Evolutionary conservation across 2,888 invertebrate genomes (phyloP), one percentile per base, ranked within the genome.

Genomic region (Nezara viridula): DNA sequence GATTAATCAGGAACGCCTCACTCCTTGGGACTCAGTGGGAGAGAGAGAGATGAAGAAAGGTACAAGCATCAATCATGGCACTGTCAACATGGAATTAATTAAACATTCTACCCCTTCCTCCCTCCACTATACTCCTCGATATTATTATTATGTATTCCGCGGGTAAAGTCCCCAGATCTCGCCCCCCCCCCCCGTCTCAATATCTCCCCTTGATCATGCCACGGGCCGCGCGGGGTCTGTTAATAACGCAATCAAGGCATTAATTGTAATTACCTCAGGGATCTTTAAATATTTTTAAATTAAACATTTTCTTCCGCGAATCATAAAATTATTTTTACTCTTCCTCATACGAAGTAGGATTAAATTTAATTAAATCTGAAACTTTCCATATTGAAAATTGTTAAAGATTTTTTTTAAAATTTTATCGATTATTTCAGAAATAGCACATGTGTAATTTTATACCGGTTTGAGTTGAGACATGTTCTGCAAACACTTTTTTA

Each of bases 1-100:
- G 90, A 90, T 90, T 90, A 90, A 90, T 90, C 90, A 90, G 89
- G 60, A 88, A 86, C 27, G 88, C 88, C 50, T 52, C 86, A 85
- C 86, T 90, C 81, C 85, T 60, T 86, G 88, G 24, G 85, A 89
- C 55, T 55, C 87, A 47, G 86, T 27, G 49, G 19, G 86, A 86
- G 86, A 87, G 88, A 88, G 86, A 86, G 86, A 86, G 86, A 55
- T 90, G 90, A 90, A 90, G 90, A 90, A 90, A 90, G 90, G 90
- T 88, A 90, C 90, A 90, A 89, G 90, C 90, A 90, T 90, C 90
- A 90, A 90, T 90, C 90, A 90, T 90, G 87, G 85, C 89, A 87
- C 90, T 90, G 90, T 90, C 90, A 90, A 90, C 90, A 90, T 89
- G 88, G 89, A 90, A 90, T 90, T 90, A 90, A 90, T 90, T 90